These are phyloP conservation scores for Heliconius sara DNA, from an alignment of 2,888 invertebrate species.

Conservation along the genomic window DNA sequence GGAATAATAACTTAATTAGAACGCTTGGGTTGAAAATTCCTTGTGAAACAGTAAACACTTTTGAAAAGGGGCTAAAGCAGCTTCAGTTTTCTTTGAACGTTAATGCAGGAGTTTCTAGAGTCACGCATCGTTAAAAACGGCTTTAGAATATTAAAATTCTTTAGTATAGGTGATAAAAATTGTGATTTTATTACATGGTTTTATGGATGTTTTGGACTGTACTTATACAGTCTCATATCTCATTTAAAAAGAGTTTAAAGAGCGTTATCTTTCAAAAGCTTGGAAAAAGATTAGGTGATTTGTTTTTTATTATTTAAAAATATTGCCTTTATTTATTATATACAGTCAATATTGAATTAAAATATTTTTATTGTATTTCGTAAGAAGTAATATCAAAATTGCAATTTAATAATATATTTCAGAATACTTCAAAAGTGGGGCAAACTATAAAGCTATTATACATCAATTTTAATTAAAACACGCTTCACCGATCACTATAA, in stretches of 20 bases:
- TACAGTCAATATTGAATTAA: not conserved
- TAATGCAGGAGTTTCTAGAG: conserved; percentile 8
- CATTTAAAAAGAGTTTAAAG: no score
- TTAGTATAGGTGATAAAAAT: not conserved
- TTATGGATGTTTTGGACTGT: no score
- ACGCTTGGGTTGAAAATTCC: not conserved
- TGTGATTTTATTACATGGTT: no score
- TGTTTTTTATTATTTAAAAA: not conserved
- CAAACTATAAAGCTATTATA: not conserved
- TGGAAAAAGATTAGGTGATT: no score
- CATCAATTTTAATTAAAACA: conserved; percentile 32
- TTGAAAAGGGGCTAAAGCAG: not conserved
- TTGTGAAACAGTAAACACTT: conserved; percentile 1
- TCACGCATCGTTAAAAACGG: not conserved
- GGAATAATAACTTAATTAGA: conserved; percentile 7
- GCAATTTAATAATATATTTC: not conserved
- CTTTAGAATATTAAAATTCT: not conserved
- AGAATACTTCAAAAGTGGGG: not conserved
- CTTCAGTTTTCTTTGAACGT: conserved; percentile 4
- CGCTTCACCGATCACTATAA: not conserved
- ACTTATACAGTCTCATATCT: no score
- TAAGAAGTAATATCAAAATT: not conserved
- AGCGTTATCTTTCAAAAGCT: no score
- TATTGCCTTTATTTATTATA: not conserved
- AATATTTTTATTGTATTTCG: not conserved